Percentiles rank a stretch among this genome's conserved stretches.
phyloP scores from a whole-genome alignment of 37 sponge, comb jelly and placozoan species.

The Mnemiopsis leidyi region DNA sequence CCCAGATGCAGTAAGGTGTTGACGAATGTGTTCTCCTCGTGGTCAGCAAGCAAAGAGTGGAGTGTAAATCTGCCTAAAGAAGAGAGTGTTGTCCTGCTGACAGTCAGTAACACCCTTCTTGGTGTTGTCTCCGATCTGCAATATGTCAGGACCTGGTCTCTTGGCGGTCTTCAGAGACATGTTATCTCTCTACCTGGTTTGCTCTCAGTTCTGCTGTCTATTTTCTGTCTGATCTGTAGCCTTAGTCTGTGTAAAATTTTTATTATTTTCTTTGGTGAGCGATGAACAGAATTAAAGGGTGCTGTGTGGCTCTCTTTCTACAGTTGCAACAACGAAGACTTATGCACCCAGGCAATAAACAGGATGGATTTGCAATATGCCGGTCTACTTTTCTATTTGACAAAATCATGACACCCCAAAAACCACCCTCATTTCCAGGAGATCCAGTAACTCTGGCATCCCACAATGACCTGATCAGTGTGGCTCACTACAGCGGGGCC shows the following conservation, averaged over 20 bases:
- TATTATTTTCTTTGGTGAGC: too few relatives aligned
- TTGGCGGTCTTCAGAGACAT: constrained; percentile 40
- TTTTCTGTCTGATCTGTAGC: too few relatives aligned
- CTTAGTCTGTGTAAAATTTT: too few relatives aligned
- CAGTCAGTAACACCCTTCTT: not conserved
- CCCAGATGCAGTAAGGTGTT: not conserved
- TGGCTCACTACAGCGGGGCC: constrained; percentile 20
- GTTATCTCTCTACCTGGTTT: constrained; percentile 46
- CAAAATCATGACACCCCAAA: too few relatives aligned
- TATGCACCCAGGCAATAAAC: too few relatives aligned
- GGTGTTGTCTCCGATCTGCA: not conserved
- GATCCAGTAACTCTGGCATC: constrained; percentile 31
- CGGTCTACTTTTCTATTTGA: too few relatives aligned
- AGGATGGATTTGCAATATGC: too few relatives aligned
- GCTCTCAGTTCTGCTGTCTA: too few relatives aligned
- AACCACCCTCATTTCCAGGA: constrained; percentile 38
- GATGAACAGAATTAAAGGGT: too few relatives aligned
- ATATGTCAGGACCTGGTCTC: constrained; percentile 55
- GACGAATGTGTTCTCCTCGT: constrained; percentile 24
- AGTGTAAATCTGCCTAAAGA: not conserved
- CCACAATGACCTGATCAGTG: constrained; percentile 53
- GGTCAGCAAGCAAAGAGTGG: constrained; percentile 43
- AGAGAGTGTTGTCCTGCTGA: constrained; percentile 27
- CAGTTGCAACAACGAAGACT: too few relatives aligned
- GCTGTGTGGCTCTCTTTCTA: too few relatives aligned